Evolutionary conservation across 2,797 vertebrate genomes (phyloP), one percentile per base, ranked within the genome.

Genomic region (Acestrorhynchus altus): DNA sequence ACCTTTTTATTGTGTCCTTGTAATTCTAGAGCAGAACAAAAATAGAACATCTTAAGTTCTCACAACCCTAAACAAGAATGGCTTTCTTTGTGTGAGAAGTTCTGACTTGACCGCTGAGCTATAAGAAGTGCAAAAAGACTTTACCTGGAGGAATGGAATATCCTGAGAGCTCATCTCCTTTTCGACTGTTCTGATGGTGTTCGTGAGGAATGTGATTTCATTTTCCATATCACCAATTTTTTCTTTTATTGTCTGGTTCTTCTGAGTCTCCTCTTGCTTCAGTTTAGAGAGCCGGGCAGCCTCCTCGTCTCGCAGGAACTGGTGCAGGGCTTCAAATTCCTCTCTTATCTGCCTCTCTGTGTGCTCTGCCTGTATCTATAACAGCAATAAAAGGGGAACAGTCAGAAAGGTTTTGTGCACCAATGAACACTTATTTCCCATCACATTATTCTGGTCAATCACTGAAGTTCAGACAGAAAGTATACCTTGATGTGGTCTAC

Each of bases 1-100:
- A 94, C 94, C 87, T 93, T 74, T 83, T 93, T 51, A 95, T 92
- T 40, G 91, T 95, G 78, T 92, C 91, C 68, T 93, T 93, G 86
- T 95, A 95, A 83, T 93, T 93, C 94, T 95, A 86, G 71, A 88
- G 3, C 72, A 73, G 76, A 82, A 80, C 16, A 18, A 66, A 78
- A 15, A 81, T 10, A 69, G 66, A 31, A 11, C 13, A 8, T 40
- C 31, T 74, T 40, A 72, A 60, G 8, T 1, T 49, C 13, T 44
- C 4, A 39, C 46, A 7, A 13, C 35, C 40, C 31, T 24, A 7
- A 64, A 42, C 8, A n/a, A 39, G 35, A 4, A 57, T 16, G 8
- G n/a, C 24, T 39, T 49, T 49, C 35, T 4, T 20, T 44, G 3
- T 11, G 1, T 22, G 6, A 35, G 26, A n/a, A 68, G 31, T 1